phyloP scores from a whole-genome alignment of 2,888 invertebrate genomes.

The Helobdella robusta region DNA sequence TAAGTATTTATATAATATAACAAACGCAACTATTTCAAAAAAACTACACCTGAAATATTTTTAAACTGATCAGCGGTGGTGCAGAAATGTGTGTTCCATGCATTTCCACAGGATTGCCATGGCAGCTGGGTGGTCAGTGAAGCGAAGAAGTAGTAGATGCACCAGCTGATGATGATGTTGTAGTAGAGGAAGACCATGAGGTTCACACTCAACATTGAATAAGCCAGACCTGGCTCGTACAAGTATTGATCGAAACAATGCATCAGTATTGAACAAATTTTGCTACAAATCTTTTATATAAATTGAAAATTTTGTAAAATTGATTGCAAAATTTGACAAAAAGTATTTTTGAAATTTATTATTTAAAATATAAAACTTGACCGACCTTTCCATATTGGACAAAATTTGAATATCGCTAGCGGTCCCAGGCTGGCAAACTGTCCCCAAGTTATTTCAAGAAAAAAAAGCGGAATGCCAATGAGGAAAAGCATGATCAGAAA shows the following conservation, averaged over 20 bases:
- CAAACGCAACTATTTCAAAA: too few relatives aligned
- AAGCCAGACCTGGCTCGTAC: slow-evolving; percentile 48
- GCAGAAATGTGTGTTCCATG: slow-evolving; percentile 32
- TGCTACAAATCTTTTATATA: too few relatives aligned
- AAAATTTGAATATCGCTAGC: slow-evolving; percentile 39
- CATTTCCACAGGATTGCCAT: slow-evolving; percentile 44
- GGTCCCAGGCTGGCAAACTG: slow-evolving; percentile 38
- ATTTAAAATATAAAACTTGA: too few relatives aligned
- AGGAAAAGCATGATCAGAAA: slow-evolving; percentile 30
- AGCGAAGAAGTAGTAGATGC: slow-evolving; percentile 45
- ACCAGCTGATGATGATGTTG: slow-evolving; percentile 48
- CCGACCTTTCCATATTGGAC: slow-evolving; percentile 42
- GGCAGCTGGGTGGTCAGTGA: slow-evolving; percentile 45
- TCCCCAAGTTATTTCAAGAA: slow-evolving; percentile 33
- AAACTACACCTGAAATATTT: too few relatives aligned
- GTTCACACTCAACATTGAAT: slow-evolving; percentile 45
- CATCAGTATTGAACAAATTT: too few relatives aligned
- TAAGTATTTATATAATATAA: too few relatives aligned
- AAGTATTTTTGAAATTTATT: too few relatives aligned
- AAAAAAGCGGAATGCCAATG: slow-evolving; percentile 42
- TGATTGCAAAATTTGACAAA: too few relatives aligned
- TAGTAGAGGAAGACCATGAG: slow-evolving; percentile 47
- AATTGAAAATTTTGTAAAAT: too few relatives aligned
- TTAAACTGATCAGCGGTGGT: slow-evolving; percentile 8
- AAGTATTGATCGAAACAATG: too few relatives aligned